Conservation (phyloP, 2,113 vertebrate species). For the Polypterus senegalus region DNA sequence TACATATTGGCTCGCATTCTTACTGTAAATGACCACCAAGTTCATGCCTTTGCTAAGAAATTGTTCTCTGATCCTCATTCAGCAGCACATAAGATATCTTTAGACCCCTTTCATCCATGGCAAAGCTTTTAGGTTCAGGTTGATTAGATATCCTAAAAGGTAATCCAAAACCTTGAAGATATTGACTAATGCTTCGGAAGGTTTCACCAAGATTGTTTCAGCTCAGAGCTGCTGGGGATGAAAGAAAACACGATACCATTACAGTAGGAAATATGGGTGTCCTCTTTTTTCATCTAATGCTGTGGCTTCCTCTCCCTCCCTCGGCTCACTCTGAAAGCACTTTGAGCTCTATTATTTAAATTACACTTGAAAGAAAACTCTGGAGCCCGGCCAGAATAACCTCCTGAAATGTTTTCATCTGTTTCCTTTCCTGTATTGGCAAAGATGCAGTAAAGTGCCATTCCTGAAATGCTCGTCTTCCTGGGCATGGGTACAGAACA, state of each 20-base stretch:
- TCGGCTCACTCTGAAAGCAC: neutral
- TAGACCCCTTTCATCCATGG: neutral
- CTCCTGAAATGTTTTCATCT: slow-evolving; percentile 11
- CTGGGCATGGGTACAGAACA: slow-evolving; percentile 4
- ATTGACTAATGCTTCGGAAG: neutral
- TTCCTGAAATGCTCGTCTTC: neutral
- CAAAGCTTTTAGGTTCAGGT: neutral
- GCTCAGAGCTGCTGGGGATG: neutral
- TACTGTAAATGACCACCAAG: too few species aligned
- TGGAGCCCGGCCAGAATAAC: slow-evolving; percentile 2
- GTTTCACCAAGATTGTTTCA: neutral
- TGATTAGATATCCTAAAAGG: neutral
- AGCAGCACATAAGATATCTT: neutral
- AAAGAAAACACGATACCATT: neutral
- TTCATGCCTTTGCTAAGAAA: too few species aligned
- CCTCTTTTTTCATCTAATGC: neutral
- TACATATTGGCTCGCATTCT: too few species aligned
- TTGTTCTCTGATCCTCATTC: too few species aligned
- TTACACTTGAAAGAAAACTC: neutral
- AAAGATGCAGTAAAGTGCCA: slow-evolving; percentile 1
- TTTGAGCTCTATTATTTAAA: slow-evolving; percentile 4
- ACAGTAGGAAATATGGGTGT: neutral
- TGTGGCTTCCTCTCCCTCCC: too few species aligned
- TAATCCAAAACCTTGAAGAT: neutral
- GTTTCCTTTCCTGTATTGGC: slow-evolving; percentile 7